phyloP scores from a whole-genome alignment of 2,113 vertebrate species.

The Promerops cafer region DNA sequence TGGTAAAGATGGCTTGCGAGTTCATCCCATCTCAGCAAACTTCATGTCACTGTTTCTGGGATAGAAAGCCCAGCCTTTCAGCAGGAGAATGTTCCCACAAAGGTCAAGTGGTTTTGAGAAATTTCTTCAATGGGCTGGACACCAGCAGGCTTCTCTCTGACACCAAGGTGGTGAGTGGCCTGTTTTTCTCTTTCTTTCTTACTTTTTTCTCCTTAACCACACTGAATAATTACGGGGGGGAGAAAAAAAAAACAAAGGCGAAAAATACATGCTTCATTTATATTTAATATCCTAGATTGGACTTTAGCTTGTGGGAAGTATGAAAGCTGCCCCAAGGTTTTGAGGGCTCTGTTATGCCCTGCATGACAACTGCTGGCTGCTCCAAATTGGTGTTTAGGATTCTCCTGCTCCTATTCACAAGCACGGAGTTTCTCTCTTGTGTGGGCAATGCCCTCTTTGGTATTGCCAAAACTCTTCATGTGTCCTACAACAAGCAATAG shows the following conservation, averaged over 20 bases:
- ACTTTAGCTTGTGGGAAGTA: not conserved
- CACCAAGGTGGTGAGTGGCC: accelerated
- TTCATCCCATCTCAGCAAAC: not conserved
- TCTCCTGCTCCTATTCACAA: not conserved
- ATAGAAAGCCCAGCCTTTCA: not conserved
- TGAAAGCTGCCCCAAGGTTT: not conserved
- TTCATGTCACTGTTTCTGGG: not conserved
- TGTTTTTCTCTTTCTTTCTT: not conserved
- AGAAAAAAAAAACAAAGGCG: too few relatives aligned
- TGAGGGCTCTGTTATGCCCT: not conserved
- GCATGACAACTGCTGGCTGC: not conserved
- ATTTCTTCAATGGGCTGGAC: not conserved
- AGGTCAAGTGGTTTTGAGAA: not conserved
- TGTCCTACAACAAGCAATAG: not conserved
- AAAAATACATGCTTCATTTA: not conserved
- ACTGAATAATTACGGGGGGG: not conserved
- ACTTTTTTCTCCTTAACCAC: not conserved
- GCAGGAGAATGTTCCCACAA: not conserved
- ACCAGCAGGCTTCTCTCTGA: not conserved
- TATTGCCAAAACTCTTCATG: not conserved
- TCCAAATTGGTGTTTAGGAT: not conserved
- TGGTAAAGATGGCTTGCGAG: not conserved
- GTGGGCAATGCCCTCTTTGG: not conserved
- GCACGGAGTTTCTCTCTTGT: not conserved
- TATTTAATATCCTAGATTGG: not conserved